These are phyloP conservation scores for Azemiops feae DNA, from an alignment of 2,113 vertebrate genomes.

Conservation along the genomic window DNA sequence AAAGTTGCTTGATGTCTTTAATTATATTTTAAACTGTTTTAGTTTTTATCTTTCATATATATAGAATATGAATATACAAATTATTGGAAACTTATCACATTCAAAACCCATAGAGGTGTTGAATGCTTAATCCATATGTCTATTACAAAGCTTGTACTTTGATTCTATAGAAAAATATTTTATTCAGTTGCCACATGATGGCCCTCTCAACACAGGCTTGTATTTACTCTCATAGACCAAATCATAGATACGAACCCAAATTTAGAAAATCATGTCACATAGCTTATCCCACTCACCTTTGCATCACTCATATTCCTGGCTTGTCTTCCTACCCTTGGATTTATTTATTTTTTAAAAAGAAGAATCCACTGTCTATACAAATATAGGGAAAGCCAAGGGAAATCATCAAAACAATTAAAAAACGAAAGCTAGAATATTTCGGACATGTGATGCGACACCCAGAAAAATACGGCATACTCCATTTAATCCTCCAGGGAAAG, in stretches of 20 bases:
- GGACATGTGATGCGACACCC: too few species aligned
- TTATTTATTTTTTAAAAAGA: background rate
- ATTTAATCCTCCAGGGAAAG: too few species aligned
- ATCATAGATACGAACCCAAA: too few species aligned
- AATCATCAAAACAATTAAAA: too few species aligned
- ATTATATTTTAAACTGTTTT: background rate
- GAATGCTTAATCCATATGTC: background rate
- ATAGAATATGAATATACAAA: background rate
- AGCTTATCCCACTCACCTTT: background rate
- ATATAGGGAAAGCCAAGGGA: too few species aligned
- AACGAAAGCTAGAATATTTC: too few species aligned
- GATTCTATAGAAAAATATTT: background rate
- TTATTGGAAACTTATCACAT: background rate
- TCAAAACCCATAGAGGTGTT: background rate
- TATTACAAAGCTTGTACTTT: background rate
- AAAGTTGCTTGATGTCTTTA: background rate
- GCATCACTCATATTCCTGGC: background rate
- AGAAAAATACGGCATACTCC: too few species aligned
- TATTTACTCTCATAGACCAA: background rate
- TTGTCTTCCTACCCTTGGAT: background rate
- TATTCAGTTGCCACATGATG: conserved; percentile 61
- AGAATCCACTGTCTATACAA: background rate
- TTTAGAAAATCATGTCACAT: background rate
- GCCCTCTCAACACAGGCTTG: conserved; percentile 50
- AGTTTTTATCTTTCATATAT: background rate